Evolutionary conservation across 2,888 invertebrate genomes (phyloP), one percentile per base, ranked within the genome.

Genomic region (Cosmorhoe ocellata): DNA sequence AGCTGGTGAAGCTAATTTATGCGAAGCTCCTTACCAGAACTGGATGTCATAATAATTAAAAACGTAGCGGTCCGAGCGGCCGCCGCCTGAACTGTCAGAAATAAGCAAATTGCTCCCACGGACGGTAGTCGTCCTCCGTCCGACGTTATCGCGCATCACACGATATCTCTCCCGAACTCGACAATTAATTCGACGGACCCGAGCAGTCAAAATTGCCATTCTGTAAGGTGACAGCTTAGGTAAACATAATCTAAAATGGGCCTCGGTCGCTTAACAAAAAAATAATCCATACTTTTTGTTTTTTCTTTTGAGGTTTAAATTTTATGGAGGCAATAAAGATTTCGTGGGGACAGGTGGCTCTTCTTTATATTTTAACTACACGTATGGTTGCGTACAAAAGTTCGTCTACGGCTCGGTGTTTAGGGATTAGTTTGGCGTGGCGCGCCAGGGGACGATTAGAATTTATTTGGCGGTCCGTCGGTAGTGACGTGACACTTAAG

Each of bases 331-430:
- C 86, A 77, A 90, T 90, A 90, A 90, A 90, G 84, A 81, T 88
- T 90, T 85, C 87, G 79, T 85, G 84, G 89, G 79, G 90, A 90
- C 90, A 90, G 90, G 90, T 90, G 90, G 88, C 81, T 88, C 81
- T 89, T 84, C 84, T 86, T 88, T 89, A 87, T 85, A 84, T 81
- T 85, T 81, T 79, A 83, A 85, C 77, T 81, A 76, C 80, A 75
- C 76, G 66, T 60, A 56, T 63, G 72, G 71, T 60, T 66, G 66
- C 66, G 74, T 69, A 73, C 70, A 65, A 80, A 78, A 76, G 66
- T 68, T 79, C 66, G 67, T 79, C 77, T 81, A 78, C 71, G 72
- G 66, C 63, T 67, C 58, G 64, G 79, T 67, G 67, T 66, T 69
- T 86, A 89, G 78, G 71, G 86, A 69, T 75, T 79, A 86, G 78